Conservation (phyloP, 2,797 vertebrate genomes). For the Acanthurus lineatus region DNA sequence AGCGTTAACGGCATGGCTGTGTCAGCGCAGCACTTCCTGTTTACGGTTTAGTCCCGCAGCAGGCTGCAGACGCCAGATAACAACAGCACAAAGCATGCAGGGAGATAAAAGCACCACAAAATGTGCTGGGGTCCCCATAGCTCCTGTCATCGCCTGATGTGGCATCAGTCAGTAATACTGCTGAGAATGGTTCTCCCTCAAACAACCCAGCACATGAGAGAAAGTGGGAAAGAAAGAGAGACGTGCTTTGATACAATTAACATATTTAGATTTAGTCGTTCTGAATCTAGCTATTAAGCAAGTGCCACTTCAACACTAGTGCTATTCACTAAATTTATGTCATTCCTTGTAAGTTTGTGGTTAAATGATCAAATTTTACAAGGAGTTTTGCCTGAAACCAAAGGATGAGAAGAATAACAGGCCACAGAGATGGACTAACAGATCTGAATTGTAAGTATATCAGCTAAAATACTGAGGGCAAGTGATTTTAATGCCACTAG, state of each 20-base stretch:
- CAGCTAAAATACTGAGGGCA: slow-evolving; percentile 8
- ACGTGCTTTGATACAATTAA: slow-evolving; percentile 16
- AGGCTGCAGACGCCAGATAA: slow-evolving; percentile 81
- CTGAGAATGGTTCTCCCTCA: slow-evolving; percentile 36
- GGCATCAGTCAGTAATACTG: slow-evolving; percentile 68
- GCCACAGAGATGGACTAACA: background rate
- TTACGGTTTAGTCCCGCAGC: slow-evolving; percentile 73
- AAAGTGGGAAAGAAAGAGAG: background rate
- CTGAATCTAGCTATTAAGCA: background rate
- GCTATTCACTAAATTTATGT: background rate
- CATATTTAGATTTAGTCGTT: background rate
- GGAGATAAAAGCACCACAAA: slow-evolving; percentile 75
- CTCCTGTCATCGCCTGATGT: slow-evolving; percentile 61
- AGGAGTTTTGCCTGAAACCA: slow-evolving; percentile 27
- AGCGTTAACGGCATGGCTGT: slow-evolving; percentile 50
- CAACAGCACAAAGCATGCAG: slow-evolving; percentile 78
- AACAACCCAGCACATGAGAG: slow-evolving; percentile 26
- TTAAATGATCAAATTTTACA: slow-evolving; percentile 14
- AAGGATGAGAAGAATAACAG: slow-evolving; percentile 9
- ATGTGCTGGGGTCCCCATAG: slow-evolving; percentile 59
- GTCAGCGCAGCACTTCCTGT: slow-evolving; percentile 74
- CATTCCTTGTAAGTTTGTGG: background rate
- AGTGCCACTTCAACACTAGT: background rate
- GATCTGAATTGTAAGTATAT: slow-evolving; percentile 24
- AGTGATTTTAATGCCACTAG: slow-evolving; percentile 7